These are phyloP conservation scores for Sebastes steindachneri DNA, from an alignment of 2,797 vertebrate species.

Conservation along the genomic window DNA sequence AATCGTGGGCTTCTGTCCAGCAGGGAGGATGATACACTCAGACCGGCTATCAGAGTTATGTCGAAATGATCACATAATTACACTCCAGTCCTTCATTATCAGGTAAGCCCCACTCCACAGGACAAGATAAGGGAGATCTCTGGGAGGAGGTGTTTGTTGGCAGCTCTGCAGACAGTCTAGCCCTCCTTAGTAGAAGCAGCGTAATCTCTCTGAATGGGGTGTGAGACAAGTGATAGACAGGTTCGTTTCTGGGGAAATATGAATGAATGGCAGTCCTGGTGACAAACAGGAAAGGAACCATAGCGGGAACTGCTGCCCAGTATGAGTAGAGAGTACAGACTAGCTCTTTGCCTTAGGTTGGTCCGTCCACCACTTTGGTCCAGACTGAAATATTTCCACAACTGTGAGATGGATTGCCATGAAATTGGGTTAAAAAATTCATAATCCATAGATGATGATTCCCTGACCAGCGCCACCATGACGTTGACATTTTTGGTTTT, in stretches of 20 bases:
- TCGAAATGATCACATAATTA: constrained; percentile 80
- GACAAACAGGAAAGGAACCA: constrained; percentile 4
- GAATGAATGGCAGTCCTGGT: constrained; percentile 4
- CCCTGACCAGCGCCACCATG: background rate
- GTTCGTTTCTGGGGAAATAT: background rate
- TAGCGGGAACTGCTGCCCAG: background rate
- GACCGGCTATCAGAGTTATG: constrained; percentile 75
- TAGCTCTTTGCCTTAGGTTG: background rate
- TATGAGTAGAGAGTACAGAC: background rate
- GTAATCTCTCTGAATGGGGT: constrained; percentile 46
- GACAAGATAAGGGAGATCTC: constrained; percentile 79
- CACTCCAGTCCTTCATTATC: constrained; percentile 73
- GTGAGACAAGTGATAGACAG: constrained; percentile 42
- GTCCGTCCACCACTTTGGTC: background rate
- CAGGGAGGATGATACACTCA: constrained; percentile 78
- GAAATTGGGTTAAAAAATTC: background rate
- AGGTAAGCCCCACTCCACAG: constrained; percentile 67
- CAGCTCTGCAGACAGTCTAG: constrained; percentile 58
- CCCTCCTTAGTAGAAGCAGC: constrained; percentile 36
- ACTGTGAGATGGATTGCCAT: background rate
- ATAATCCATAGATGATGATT: background rate
- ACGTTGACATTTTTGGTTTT: background rate
- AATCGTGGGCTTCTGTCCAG: constrained; percentile 65
- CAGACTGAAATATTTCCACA: background rate
- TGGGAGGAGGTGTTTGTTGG: constrained; percentile 65